Evolutionary conservation across 2,113 vertebrate genomes (phyloP).

Genomic region (Lophura nycthemera): DNA sequence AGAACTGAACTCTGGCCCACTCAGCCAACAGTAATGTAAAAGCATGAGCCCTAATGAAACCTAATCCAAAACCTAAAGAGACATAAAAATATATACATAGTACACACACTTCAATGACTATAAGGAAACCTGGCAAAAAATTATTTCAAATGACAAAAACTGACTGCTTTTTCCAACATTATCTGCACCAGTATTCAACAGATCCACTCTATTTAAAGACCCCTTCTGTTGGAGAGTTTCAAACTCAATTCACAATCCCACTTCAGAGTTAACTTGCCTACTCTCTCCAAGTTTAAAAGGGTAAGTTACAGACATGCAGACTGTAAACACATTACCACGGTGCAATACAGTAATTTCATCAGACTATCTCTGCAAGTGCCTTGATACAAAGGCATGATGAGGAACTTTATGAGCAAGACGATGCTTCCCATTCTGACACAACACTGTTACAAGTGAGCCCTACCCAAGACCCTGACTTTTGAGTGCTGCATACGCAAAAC

Average conservation of each 20-base stretch:
- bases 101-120: not conserved
- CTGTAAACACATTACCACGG: not conserved
- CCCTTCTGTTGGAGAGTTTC: not conserved
- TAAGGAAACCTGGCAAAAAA: not conserved
- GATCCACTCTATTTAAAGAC: not conserved
- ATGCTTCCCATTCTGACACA: not conserved
- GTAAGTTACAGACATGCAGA: not conserved
- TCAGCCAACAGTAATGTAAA: not conserved
- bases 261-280: rapidly evolving
- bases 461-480: not conserved
- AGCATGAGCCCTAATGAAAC: not conserved
- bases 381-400: rapidly evolving
- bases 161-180: not conserved
- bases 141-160: not conserved
- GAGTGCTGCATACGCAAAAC: not conserved
- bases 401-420: not conserved
- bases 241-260: not conserved
- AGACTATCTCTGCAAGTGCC: not conserved
- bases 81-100: not conserved
- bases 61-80: not conserved
- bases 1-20: not conserved
- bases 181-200: not conserved
- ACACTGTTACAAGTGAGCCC: not conserved
- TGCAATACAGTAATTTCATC: not conserved
- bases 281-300: not conserved